Evolutionary conservation across 2,113 vertebrate species (phyloP), one percentile per base, ranked within the genome.

Genomic region (Brachionichthys hirsutus): DNA sequence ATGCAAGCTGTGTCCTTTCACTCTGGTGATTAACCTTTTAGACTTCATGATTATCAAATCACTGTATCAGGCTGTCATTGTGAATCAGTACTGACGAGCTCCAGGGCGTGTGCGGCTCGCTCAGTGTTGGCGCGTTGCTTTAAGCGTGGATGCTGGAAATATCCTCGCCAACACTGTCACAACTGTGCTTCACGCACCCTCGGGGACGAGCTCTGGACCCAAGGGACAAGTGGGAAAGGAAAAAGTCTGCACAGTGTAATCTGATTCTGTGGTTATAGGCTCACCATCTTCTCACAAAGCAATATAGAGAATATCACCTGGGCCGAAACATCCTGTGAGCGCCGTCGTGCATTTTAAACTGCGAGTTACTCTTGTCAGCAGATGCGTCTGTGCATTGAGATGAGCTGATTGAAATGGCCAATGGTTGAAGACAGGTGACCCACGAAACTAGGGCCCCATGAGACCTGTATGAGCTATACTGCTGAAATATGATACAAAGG

Each of bases 111-210:
- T 51, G 16, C 18, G 63, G 50, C 73, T 75, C 77, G 22, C 41
- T 48, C 38, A 34, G 19, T 4, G n/a, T 47, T 58, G 57, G 42
- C 48, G 56, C 54, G 55, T 52, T 62, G 69, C 73, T 74, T 58
- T 70, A 55, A 77, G 55, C 60, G 61, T 22, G 35, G 43, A 62
- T 70, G 69, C 55, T 66, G 46, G 14, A 67, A 74, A 75, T 69
- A 73, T 69, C 83, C 79, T 82, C 58, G 41, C 24, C 71, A 75
- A 49, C 69, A 78, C 42, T 71, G 76, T 81, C 81, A 78, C 71
- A 80, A 80, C 62, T 69, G 76, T 53, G 79, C 67, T 81, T 19
- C 51, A 17, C 62, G 70, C 75, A 58, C 75, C 83, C 79, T 76
- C 48, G 1, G 74, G 83, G 72, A 78, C 58, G 56, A 75, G 70